Base-by-base conservation (phyloP, 2,888 invertebrate species). In the Stenodera caucasica region DNA sequence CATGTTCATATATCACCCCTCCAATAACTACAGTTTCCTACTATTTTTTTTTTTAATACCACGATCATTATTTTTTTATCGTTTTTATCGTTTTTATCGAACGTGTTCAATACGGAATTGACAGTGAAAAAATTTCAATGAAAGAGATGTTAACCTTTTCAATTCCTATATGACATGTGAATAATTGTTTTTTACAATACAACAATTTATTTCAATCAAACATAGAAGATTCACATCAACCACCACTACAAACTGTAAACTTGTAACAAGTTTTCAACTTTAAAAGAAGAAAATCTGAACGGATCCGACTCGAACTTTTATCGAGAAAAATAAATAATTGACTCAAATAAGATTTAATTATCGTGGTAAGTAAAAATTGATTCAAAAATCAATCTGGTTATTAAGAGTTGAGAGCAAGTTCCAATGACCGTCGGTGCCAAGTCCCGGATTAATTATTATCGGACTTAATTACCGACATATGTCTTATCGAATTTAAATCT, bases 1-100 rank as follows among this genome's bases (percentile, higher is more conserved):
- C 75, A 75, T 69, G 73, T 71, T 72, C 75, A 75, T 76, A 75
- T 74, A 76, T 76, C 76, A 76, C 71, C 66, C 67, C 60, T 57
- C 53, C n/a, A n/a, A 15, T 35, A 18, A 4, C 14, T 33, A 35
- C 18, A 3, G 49, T 35, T 18, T 15, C n/a, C n/a, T n/a, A n/a
- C n/a, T n/a, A n/a, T n/a, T n/a, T n/a, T n/a, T n/a, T n/a, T n/a
- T n/a, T n/a, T n/a, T n/a, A n/a, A n/a, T n/a, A n/a, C n/a, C n/a
- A n/a, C n/a, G n/a, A n/a, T n/a, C n/a, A n/a, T n/a, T 32, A 53
- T 53, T 29, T 45, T 21, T 18, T 45, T 45, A 21, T 45, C 21
- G 45, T 35, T 35, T 4, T 4, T 35, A 14, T 45, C 11, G 32
- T 32, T 21, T 18, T 45, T 45, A 45, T 11, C 11, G n/a, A 45